These are phyloP conservation scores for Alouatta palliata DNA, from an alignment of 2,113 vertebrate species.

Conservation along the genomic window DNA sequence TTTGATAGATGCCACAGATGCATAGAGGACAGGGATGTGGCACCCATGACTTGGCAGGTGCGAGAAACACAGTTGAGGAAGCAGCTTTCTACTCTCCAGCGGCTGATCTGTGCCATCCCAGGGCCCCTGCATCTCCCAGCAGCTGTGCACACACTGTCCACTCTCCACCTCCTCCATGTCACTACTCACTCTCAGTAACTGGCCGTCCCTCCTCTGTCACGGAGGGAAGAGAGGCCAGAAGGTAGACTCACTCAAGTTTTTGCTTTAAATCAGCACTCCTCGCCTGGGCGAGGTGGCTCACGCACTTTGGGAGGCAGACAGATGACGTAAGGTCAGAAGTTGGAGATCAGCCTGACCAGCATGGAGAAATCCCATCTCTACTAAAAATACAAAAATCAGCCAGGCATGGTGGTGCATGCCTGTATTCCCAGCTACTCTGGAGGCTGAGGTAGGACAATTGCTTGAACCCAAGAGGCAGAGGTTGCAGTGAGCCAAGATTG, in stretches of 20 bases:
- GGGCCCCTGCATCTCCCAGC: neutral
- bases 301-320: too few relatives aligned
- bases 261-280: accelerated
- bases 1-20: neutral
- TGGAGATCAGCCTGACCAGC: too few relatives aligned
- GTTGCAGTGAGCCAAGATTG: too few relatives aligned
- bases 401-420: too few relatives aligned
- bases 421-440: too few relatives aligned
- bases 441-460: too few relatives aligned
- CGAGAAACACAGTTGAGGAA: neutral
- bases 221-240: neutral
- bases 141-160: accelerated
- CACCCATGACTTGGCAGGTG: accelerated
- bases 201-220: neutral
- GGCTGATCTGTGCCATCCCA: neutral
- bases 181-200: too few relatives aligned
- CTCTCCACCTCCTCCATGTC: neutral
- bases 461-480: too few relatives aligned
- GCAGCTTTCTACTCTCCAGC: neutral
- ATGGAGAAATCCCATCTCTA: too few relatives aligned
- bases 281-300: too few relatives aligned
- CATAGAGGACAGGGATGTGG: neutral
- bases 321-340: too few relatives aligned
- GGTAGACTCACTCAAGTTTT: neutral
- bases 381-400: too few relatives aligned